phyloP scores from a whole-genome alignment of 2,797 vertebrate species.

The Rhinoraja longicauda region DNA sequence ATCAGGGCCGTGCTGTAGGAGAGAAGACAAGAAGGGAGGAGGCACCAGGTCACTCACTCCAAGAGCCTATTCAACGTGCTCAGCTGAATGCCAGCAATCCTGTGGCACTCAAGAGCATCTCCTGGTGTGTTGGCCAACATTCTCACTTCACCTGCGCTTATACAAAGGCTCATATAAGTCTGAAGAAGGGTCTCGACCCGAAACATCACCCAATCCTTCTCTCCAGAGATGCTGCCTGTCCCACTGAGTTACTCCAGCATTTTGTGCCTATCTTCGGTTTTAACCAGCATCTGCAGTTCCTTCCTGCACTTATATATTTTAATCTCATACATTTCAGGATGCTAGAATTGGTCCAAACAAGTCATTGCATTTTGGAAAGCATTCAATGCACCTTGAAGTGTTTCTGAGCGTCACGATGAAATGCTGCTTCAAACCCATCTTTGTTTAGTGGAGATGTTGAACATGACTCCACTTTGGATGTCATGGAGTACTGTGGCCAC shows the following conservation, averaged over 20 bases:
- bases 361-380: neutral
- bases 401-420: neutral
- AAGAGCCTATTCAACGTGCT: neutral
- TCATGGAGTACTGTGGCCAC: neutral
- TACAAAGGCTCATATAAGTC: too few species aligned
- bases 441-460: neutral
- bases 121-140: neutral
- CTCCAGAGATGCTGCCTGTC: too few species aligned
- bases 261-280: too few species aligned
- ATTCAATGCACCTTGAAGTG: neutral
- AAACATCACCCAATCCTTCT: too few species aligned
- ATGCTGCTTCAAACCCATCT: neutral
- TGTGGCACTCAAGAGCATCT: neutral
- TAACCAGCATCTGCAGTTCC: too few species aligned
- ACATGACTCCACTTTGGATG: neutral
- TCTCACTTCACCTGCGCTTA: neutral
- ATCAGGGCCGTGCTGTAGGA: neutral
- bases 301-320: too few species aligned
- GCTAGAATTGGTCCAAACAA: neutral
- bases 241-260: too few species aligned
- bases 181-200: too few species aligned
- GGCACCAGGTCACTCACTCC: neutral
- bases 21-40: neutral
- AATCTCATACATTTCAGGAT: neutral
- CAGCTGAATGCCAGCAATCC: neutral